Conservation (phyloP, 2,113 vertebrate genomes). For the Balaenoptera acutorostrata region DNA sequence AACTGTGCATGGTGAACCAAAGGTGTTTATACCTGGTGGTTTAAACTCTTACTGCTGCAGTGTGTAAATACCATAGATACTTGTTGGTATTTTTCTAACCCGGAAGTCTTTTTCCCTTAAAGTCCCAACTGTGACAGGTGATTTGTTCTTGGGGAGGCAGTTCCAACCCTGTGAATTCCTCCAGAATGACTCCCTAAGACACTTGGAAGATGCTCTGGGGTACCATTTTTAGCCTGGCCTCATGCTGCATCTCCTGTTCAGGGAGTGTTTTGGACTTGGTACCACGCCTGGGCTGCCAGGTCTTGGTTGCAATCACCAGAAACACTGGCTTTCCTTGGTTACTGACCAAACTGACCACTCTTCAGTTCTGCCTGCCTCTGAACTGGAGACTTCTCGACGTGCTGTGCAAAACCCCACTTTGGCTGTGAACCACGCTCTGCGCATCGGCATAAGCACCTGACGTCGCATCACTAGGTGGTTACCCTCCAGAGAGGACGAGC, state of each 20-base stretch:
- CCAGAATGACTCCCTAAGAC: not conserved
- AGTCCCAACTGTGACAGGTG: not conserved
- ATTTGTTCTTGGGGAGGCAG: not conserved
- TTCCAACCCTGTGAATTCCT: not conserved
- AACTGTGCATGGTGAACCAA: not conserved
- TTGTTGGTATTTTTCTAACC: not conserved
- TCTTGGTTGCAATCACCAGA: not conserved
- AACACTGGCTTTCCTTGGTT: slow-evolving; percentile 1
- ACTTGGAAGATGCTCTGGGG: not conserved
- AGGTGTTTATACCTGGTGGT: not conserved
- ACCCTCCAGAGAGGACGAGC: not conserved
- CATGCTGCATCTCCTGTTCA: not conserved
- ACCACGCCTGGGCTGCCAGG: not conserved
- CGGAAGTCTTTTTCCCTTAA: not conserved
- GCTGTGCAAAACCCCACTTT: not conserved
- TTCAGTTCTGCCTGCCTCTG: slow-evolving; percentile 19
- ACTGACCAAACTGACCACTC: not conserved
- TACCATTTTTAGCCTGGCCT: not conserved
- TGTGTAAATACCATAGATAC: not conserved
- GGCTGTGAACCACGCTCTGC: not conserved
- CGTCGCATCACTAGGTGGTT: slow-evolving; percentile 2
- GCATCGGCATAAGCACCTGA: not conserved
- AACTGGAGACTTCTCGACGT: not conserved
- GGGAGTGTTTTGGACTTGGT: not conserved
- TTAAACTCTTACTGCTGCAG: not conserved